These are phyloP conservation scores for Recurvirostra avosetta DNA, from an alignment of 2,113 vertebrate genomes.

Conservation along the genomic window DNA sequence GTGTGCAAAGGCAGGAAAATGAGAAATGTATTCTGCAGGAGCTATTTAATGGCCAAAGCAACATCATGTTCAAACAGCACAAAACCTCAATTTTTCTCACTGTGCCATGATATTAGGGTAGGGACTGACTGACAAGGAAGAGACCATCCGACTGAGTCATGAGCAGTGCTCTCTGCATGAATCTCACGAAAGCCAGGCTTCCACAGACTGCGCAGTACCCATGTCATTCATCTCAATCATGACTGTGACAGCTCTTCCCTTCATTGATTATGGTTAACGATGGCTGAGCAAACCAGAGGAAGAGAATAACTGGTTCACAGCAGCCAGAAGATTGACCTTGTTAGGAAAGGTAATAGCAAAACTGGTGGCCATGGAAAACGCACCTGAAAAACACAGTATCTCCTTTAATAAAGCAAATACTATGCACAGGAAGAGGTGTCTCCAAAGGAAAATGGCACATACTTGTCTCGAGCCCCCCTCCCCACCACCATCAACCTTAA, in stretches of 20 bases:
- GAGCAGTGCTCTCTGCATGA: not conserved
- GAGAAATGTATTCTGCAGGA: not conserved
- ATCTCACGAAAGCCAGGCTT: not conserved
- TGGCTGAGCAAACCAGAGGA: not conserved
- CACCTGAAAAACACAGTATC: not conserved
- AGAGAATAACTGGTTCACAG: not conserved
- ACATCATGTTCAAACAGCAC: not conserved
- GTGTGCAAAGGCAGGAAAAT: not conserved
- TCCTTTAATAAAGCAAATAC: not conserved
- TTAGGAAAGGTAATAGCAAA: not conserved
- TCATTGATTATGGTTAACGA: slow-evolving; percentile 5
- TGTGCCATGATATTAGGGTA: not conserved
- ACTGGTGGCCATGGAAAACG: not conserved
- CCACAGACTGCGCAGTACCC: not conserved
- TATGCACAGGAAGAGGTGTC: not conserved
- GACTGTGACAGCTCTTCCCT: not conserved
- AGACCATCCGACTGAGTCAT: not conserved
- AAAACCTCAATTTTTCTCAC: not conserved
- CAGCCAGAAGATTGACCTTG: not conserved
- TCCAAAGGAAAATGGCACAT: not conserved
- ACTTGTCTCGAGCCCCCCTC: not conserved
- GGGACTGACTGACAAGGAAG: not conserved
- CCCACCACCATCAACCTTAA: not conserved
- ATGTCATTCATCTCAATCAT: slow-evolving; percentile 9
- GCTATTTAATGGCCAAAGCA: not conserved